Evolutionary conservation across 2,888 invertebrate genomes (phyloP).

Genomic region (Melikaiella ostensackeni): DNA sequence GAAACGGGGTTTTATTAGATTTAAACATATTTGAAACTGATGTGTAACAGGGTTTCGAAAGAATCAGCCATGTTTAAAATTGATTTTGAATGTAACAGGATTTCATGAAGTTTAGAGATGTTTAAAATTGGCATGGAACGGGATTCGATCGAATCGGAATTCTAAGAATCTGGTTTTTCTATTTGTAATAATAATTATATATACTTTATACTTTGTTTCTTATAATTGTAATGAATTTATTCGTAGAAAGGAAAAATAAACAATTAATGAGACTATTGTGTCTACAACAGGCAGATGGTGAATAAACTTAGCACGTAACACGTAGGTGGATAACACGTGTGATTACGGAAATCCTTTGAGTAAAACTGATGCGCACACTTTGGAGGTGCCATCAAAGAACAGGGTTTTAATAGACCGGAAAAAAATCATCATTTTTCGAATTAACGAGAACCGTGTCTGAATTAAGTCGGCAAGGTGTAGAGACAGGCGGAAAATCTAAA

Average conservation of each 20-base stretch:
- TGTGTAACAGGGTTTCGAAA: too few species aligned
- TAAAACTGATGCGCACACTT: neutral
- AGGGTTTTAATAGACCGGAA: neutral
- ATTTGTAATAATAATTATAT: too few species aligned
- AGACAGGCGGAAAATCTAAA: neutral
- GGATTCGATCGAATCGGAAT: too few species aligned
- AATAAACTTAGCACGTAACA: neutral
- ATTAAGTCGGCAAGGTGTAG: neutral
- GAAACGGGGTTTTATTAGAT: too few species aligned
- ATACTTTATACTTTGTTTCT: neutral
- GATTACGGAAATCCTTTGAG: neutral
- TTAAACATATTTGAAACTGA: too few species aligned
- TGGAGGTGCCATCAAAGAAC: slow-evolving; percentile 4
- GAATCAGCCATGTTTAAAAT: too few species aligned
- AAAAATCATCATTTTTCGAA: neutral
- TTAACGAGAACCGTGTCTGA: neutral
- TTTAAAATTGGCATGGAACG: too few species aligned
- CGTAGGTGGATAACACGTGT: slow-evolving; percentile 24
- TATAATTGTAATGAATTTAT: neutral
- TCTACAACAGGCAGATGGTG: neutral
- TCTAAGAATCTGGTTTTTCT: too few species aligned
- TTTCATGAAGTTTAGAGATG: too few species aligned
- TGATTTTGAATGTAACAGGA: too few species aligned
- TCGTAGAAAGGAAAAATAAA: neutral
- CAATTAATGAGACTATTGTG: neutral